Base-by-base conservation (phyloP, 2,888 invertebrate genomes). In the Melolontha melolontha region DNA sequence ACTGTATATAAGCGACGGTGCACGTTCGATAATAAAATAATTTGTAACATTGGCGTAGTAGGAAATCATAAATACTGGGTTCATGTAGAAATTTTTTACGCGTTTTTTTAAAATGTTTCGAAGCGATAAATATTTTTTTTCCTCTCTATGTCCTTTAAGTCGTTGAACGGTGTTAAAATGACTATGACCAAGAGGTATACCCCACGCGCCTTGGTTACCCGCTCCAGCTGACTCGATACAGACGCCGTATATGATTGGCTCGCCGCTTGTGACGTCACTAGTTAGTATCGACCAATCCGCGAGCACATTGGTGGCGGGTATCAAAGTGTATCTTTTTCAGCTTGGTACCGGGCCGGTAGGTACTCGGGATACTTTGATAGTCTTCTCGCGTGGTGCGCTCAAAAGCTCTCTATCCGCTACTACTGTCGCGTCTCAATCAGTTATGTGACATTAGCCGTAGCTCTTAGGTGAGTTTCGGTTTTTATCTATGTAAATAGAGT, bases 201-300 rank as follows among this genome's bases (percentile, higher is more conserved):
- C 77, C 78, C 79, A 81, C 81, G 80, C 81, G 80, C 81, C 79
- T 79, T 79, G 72, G 75, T 76, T 74, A 78, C 78, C 79, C 77
- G 79, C 75, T 64, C 59, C 68, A 65, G 81, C 80, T 81, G 81
- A 80, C 81, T 79, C 73, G 76, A 80, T 79, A 79, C 80, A 79
- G 79, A 78, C 77, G 78, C 75, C 77, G 73, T 70, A 70, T 72
- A 73, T 73, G 75, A 82, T 82, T 80, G 83, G 80, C 75, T 75
- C 77, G 71, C 67, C 71, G 75, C 73, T 70, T 67, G 77, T 79
- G 80, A 83, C 84, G 84, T 83, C 82, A 82, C 76, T 69, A 72
- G 68, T 69, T 72, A 72, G 72, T 79, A 79, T 80, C 80, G 80
- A 81, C 84, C 83, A 84, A 84, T 83, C 79, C 77, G 74, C 83